These are phyloP conservation scores for Acanthosepion lycidas DNA, from an alignment of 2,888 invertebrate species.

Conservation along the genomic window DNA sequence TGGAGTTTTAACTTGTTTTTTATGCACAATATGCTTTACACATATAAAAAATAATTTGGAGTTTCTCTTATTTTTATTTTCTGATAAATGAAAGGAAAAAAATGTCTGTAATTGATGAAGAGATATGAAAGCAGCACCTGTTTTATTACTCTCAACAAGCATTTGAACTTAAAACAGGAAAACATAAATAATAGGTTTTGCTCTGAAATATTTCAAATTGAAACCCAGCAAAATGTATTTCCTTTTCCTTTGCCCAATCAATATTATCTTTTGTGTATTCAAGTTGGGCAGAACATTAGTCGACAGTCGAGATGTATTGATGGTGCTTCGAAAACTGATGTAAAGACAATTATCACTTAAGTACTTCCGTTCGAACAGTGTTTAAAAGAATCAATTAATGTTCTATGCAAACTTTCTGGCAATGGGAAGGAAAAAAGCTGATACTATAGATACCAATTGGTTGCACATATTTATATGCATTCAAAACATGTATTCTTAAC, in stretches of 20 bases:
- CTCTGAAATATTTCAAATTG: not conserved
- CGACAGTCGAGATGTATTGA: not conserved
- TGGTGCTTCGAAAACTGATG: not conserved
- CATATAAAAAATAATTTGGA: too few species aligned
- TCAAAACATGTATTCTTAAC: not conserved
- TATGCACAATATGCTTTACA: too few species aligned
- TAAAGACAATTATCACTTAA: conserved; percentile 2
- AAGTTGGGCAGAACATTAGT: conserved; percentile 22
- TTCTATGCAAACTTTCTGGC: not conserved
- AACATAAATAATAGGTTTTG: not conserved
- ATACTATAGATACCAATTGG: not conserved
- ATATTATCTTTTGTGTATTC: not conserved
- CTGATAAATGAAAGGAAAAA: not conserved
- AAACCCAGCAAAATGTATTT: not conserved
- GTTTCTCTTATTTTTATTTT: not conserved
- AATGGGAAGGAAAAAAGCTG: not conserved
- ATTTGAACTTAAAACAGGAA: not conserved
- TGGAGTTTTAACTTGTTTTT: too few species aligned
- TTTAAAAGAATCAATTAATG: not conserved
- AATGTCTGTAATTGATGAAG: not conserved
- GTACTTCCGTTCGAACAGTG: not conserved
- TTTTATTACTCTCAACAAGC: not conserved
- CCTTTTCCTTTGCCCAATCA: not conserved
- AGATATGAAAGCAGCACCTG: not conserved
- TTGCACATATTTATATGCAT: not conserved